Conservation (phyloP, 2,113 vertebrate species). For the Lanius collurio region DNA sequence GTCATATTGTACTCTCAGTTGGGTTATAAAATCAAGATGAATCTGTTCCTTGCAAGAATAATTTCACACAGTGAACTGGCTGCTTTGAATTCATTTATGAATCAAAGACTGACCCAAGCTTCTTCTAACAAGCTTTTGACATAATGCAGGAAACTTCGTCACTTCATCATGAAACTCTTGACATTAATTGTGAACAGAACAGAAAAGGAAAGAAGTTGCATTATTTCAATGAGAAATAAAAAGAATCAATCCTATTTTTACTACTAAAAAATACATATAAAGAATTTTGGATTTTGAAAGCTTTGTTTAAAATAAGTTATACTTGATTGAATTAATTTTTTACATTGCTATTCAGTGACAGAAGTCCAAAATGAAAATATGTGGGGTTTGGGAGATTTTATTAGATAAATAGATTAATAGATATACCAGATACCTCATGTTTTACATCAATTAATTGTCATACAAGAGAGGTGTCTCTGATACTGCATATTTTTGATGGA, state of each 20-base stretch:
- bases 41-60: conserved; percentile 47
- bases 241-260: background rate
- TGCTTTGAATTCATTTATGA: conserved; percentile 38
- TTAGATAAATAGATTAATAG: background rate
- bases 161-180: background rate
- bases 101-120: background rate
- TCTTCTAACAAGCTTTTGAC: background rate
- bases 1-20: background rate
- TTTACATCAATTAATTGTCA: background rate
- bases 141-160: background rate
- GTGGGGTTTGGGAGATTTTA: background rate
- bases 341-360: background rate
- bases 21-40: conserved; percentile 45
- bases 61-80: conserved; percentile 26
- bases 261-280: background rate
- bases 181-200: background rate
- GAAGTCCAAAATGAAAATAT: background rate
- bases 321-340: background rate
- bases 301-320: background rate
- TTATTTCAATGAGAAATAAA: background rate
- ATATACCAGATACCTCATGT: background rate
- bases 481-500: background rate
- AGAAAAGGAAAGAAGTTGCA: background rate
- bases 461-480: background rate
- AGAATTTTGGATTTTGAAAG: background rate